Percentiles rank a stretch among this genome's conserved stretches.
These are phyloP conservation scores for Porites cylindrica DNA, from an alignment of 92 coral and sea anemone genomes.

Conservation along the genomic window DNA sequence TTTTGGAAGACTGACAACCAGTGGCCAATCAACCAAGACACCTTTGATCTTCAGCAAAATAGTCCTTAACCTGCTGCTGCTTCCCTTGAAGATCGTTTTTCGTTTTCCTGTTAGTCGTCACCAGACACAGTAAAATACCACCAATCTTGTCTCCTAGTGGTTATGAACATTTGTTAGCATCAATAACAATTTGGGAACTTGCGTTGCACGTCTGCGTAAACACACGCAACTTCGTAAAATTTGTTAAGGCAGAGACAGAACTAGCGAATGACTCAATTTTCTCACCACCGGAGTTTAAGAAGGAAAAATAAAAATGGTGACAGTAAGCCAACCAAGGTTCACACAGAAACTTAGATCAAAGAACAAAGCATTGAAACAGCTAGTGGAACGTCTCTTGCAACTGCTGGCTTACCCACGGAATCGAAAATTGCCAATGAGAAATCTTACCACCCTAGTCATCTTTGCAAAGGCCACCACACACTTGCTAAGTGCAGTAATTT, in stretches of 20 bases:
- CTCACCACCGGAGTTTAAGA: slow-evolving; percentile 68
- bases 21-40: too few species aligned
- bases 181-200: too few species aligned
- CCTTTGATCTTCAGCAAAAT: too few species aligned
- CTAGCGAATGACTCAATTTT: slow-evolving; percentile 78
- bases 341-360: too few species aligned
- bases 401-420: background rate
- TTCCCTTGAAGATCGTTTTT: too few species aligned
- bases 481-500: slow-evolving; percentile 64
- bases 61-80: too few species aligned
- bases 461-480: slow-evolving; percentile 59
- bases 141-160: too few species aligned
- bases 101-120: too few species aligned
- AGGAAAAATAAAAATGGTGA: slow-evolving; percentile 40
- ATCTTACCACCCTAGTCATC: slow-evolving; percentile 43
- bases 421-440: slow-evolving; percentile 14
- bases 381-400: slow-evolving; percentile 28
- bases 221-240: slow-evolving; percentile 53
- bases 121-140: too few species aligned
- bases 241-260: slow-evolving; percentile 67
- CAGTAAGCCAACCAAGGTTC: background rate
- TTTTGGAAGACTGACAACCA: too few species aligned
- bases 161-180: background rate
- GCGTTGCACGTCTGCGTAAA: too few species aligned
- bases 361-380: background rate